Evolutionary conservation across 2,888 invertebrate genomes (phyloP).

Genomic region (Polydrusus pterygomalis): DNA sequence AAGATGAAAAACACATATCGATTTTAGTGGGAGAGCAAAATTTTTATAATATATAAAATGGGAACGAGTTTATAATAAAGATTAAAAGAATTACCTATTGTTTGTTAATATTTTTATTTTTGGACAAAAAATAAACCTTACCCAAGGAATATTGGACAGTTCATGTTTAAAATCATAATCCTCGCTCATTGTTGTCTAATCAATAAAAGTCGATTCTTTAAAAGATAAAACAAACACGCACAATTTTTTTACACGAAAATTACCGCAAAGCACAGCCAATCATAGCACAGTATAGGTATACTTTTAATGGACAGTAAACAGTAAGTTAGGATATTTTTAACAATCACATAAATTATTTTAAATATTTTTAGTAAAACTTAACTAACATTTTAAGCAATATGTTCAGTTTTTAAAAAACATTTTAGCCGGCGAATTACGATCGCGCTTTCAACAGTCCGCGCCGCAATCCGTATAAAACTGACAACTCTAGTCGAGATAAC

Average conservation of each 20-base stretch:
- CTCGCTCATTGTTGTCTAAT: constrained; percentile 59
- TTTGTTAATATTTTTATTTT: neutral
- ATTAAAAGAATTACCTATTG: neutral
- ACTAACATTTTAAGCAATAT: constrained; percentile 16
- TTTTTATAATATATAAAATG: no score
- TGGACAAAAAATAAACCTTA: constrained; percentile 49
- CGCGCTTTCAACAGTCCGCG: constrained; percentile 30
- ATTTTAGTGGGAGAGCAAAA: no score
- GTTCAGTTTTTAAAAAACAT: constrained; percentile 35
- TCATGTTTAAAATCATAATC: constrained; percentile 69
- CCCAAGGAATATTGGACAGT: constrained; percentile 68
- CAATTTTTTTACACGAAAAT: constrained; percentile 21
- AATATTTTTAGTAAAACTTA: constrained; percentile 6
- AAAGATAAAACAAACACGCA: constrained; percentile 19
- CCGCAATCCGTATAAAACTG: constrained; percentile 38
- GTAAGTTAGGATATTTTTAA: neutral
- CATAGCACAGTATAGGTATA: neutral
- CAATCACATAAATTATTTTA: constrained; percentile 3
- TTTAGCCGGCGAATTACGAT: constrained; percentile 42
- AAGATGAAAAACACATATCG: no score
- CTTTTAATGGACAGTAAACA: neutral
- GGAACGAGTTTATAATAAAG: no score
- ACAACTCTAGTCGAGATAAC: constrained; percentile 36
- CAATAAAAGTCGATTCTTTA: constrained; percentile 24
- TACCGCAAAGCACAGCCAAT: constrained; percentile 39